phyloP scores from a whole-genome alignment of 1,140 invertebrate genomes.

The Lepidotrigona ventralis region DNA sequence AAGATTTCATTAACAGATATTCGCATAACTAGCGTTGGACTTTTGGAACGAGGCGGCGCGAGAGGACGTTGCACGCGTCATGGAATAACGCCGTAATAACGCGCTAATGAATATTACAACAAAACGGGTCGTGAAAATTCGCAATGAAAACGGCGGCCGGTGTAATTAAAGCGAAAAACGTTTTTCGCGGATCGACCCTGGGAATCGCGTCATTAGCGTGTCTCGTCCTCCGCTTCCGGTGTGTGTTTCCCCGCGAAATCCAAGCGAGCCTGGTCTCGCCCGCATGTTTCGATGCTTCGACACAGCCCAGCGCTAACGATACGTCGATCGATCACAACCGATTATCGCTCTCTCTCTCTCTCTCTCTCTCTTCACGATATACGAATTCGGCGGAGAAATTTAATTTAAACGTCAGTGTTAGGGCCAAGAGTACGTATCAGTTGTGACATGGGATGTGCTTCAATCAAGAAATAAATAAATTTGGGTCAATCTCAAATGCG shows the following conservation, averaged over 20 bases:
- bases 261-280: neutral
- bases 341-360: neutral
- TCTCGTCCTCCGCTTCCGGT: neutral
- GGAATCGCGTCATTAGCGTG: neutral
- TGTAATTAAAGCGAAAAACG: constrained; percentile 14
- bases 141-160: neutral
- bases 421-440: too few species aligned
- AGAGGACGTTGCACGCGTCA: neutral
- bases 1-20: constrained; percentile 32
- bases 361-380: neutral
- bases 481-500: too few species aligned
- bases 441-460: too few species aligned
- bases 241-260: neutral
- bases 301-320: neutral
- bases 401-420: neutral
- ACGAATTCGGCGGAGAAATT: neutral
- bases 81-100: neutral
- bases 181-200: neutral
- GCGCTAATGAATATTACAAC: constrained; percentile 25
- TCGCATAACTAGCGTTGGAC: constrained; percentile 3
- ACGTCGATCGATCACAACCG: neutral
- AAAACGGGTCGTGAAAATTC: neutral
- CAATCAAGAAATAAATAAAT: too few species aligned
- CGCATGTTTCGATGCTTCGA: neutral
- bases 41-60: neutral